Conservation (phyloP, 2,797 vertebrate species). For the Brachyrhaphis roseni region DNA sequence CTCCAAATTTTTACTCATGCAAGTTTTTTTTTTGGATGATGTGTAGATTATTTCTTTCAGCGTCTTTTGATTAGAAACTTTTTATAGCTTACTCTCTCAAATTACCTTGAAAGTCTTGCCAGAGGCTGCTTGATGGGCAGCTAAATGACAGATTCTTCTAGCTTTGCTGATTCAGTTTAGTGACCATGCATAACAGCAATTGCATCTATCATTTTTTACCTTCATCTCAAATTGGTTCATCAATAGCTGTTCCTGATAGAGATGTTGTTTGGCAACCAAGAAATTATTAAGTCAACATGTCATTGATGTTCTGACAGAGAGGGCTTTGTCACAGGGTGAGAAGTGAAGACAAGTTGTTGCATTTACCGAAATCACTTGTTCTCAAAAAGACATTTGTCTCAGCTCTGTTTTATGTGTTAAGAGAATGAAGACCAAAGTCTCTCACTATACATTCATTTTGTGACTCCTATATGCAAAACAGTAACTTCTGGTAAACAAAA, state of each 20-base stretch:
- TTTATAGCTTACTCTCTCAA: conserved; percentile 32
- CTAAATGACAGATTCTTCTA: conserved; percentile 12
- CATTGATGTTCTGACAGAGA: conserved; percentile 56
- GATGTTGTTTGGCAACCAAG: conserved; percentile 48
- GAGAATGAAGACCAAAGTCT: conserved; percentile 14
- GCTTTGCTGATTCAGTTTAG: conserved; percentile 28
- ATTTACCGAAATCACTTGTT: conserved; percentile 18
- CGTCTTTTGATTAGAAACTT: conserved; percentile 48
- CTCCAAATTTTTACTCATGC: too few species aligned
- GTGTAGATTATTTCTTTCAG: too few species aligned
- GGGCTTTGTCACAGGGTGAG: conserved; percentile 40
- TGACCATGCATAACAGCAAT: conserved; percentile 5
- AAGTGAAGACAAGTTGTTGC: conserved; percentile 19
- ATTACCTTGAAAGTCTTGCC: conserved; percentile 22
- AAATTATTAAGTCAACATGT: conserved; percentile 58
- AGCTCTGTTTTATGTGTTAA: neutral
- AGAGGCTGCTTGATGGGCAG: neutral
- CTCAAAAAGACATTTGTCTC: conserved; percentile 27
- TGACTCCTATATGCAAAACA: neutral
- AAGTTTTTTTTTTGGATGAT: too few species aligned
- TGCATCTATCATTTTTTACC: conserved; percentile 48
- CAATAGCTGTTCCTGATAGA: conserved; percentile 48
- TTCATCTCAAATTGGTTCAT: conserved; percentile 45
- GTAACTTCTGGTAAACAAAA: conserved; percentile 15
- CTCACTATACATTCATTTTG: neutral